Base-by-base conservation (phyloP, 1,140 invertebrate species). In the Phortica variegata region DNA sequence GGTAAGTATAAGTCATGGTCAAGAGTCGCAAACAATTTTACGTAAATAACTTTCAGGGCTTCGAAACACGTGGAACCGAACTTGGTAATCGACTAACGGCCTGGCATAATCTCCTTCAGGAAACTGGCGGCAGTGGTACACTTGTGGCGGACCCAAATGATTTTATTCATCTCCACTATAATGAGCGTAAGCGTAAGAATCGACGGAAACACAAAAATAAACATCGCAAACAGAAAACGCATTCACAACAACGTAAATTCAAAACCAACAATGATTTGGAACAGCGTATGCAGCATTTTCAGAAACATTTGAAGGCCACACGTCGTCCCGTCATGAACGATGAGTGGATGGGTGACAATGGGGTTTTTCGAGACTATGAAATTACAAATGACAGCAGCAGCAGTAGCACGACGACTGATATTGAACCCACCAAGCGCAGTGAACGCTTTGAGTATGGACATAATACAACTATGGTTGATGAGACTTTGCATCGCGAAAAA, bases 41-140 rank as follows among this genome's bases (percentile, higher is more conserved):
- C 43, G 1, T 26, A 31, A 12, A 33, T 40, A 47, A 46, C 42
- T 52, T 62, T 19, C 40, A 73, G 61, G 93, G 93, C 8, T 96
- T 95, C 79, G 90, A 94, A 77, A 87, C 91, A n/a, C 81, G 92
- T 58, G 91, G 91, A 13, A 95, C 92, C 9, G 77, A 80, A 36
- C 80, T 95, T 62, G 83, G 89, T 13, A 81, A 89, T 65, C 81
- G 90, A 40, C 75, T 90, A 44, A 87, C 86, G 43, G 83, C 91
- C 17, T 95, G 90, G 88, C 80, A 87, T 63, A 93, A 93, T 79
- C 82, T 95, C 32, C 78, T 87, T 37, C 85, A 90, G 61, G 85
- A 87, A 58, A 86, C 85, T 6, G 81, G 81, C 61, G 80, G 83
- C 36, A 85, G 83, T 36, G 86, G 85, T 33, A 77, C 79, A n/a